These are phyloP conservation scores for Heptranchias perlo DNA, from an alignment of 2,113 vertebrate species.

Conservation along the genomic window DNA sequence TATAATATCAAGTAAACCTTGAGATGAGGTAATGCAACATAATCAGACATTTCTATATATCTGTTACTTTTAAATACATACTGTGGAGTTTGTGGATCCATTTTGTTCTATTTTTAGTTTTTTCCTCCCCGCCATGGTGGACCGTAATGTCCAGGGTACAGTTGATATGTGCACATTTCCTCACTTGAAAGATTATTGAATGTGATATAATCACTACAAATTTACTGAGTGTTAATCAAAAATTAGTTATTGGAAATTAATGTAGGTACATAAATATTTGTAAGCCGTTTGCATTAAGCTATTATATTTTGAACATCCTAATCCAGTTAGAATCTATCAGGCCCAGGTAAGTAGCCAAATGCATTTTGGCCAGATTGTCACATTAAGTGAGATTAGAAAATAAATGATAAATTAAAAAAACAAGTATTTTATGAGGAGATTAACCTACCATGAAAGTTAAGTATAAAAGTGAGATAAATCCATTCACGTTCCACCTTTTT, in stretches of 20 bases:
- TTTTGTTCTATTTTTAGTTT: neutral
- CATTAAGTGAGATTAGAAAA: neutral
- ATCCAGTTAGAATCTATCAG: neutral
- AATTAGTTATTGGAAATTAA: neutral
- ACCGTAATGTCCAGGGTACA: neutral
- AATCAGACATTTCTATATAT: neutral
- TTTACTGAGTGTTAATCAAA: neutral
- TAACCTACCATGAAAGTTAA: conserved; percentile 62
- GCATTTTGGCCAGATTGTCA: neutral
- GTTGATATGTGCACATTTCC: neutral
- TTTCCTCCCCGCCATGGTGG: neutral
- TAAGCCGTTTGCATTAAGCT: neutral
- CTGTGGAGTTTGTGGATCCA: neutral
- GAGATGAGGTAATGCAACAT: neutral
- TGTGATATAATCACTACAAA: neutral
- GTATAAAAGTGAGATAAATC: conserved; percentile 35
- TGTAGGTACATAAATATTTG: neutral
- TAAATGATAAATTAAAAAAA: neutral
- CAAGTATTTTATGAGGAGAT: conserved; percentile 42
- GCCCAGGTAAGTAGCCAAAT: neutral
- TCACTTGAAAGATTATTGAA: neutral
- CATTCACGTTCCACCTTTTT: too few species aligned
- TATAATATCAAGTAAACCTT: neutral
- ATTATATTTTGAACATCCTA: neutral
- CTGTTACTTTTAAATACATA: conserved; percentile 5